Conservation (phyloP, 2,888 invertebrate genomes). For the Himalopsyche anomala region DNA sequence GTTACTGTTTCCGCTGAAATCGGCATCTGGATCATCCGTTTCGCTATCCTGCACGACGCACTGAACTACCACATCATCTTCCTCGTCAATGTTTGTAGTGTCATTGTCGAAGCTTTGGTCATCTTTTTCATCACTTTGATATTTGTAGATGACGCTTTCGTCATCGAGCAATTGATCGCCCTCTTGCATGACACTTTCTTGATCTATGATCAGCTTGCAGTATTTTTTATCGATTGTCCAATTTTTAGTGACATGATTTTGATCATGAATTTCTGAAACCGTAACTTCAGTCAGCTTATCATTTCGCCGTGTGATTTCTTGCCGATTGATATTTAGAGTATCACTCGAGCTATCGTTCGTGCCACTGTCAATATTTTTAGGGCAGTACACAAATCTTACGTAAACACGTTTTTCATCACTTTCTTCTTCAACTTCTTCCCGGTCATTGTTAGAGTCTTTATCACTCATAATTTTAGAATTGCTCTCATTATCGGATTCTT, state of each 20-base stretch:
- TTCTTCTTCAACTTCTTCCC: neutral
- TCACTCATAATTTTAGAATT: neutral
- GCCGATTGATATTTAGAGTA: neutral
- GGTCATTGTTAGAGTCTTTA: neutral
- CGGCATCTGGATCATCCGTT: neutral
- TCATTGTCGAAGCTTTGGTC: neutral
- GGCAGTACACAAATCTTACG: neutral
- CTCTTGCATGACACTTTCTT: no score
- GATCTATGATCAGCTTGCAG: neutral
- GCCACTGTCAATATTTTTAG: neutral
- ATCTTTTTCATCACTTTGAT: conserved; percentile 12
- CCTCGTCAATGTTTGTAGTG: no score
- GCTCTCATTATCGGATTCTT: neutral
- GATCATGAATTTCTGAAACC: neutral
- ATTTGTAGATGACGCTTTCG: neutral
- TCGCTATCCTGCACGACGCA: neutral
- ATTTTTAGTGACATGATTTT: neutral
- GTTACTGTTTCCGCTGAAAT: neutral
- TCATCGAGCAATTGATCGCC: neutral
- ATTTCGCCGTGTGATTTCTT: neutral
- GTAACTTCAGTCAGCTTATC: neutral
- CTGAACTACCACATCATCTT: neutral
- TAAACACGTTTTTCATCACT: neutral
- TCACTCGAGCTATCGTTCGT: neutral
- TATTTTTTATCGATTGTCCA: neutral